phyloP scores from a whole-genome alignment of 2,113 vertebrate genomes.

The Tachysurus vachellii region DNA sequence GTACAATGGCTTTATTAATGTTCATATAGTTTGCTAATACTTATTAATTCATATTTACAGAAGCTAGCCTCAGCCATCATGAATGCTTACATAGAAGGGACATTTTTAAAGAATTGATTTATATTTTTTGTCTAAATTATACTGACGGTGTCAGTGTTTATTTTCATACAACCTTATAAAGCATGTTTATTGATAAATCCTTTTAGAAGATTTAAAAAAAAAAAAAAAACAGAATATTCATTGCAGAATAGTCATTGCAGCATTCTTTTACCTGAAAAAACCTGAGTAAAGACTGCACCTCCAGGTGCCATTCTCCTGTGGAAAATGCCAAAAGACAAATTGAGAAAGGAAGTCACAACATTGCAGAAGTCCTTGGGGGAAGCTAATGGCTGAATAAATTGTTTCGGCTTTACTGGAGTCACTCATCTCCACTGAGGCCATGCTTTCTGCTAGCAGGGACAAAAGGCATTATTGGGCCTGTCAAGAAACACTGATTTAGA shows the following conservation, averaged over 20 bases:
- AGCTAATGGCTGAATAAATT: conserved; percentile 54
- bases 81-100: neutral
- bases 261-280: too few species aligned
- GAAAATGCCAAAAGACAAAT: conserved; percentile 35
- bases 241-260: too few species aligned
- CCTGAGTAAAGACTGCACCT: neutral
- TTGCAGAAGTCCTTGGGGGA: conserved; percentile 33
- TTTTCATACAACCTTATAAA: too few species aligned
- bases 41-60: conserved; percentile 4
- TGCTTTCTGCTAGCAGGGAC: conserved; percentile 37
- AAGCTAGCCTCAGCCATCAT: neutral
- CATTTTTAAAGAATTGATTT: too few species aligned
- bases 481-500: conserved; percentile 60
- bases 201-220: too few species aligned
- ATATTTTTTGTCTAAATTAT: too few species aligned
- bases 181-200: too few species aligned
- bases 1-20: neutral
- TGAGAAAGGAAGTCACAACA: conserved; percentile 8
- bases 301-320: conserved; percentile 32
- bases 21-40: neutral
- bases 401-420: conserved; percentile 40
- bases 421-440: conserved; percentile 39
- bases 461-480: conserved; percentile 56
- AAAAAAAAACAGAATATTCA: too few species aligned
- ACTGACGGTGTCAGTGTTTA: neutral